Base-by-base conservation (phyloP, 2,797 vertebrate species). In the Tarsius wallacei region DNA sequence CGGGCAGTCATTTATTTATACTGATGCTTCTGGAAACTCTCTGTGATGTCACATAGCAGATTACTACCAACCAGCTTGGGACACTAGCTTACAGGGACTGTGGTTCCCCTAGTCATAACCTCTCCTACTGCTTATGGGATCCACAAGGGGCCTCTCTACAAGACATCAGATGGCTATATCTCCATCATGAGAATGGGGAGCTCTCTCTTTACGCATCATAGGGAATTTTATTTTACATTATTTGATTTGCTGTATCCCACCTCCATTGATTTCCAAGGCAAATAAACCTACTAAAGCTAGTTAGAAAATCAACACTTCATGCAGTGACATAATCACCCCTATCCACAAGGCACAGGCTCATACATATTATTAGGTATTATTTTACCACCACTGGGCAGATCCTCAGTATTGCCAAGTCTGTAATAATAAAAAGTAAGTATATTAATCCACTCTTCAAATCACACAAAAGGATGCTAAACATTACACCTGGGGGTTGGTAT, bases 161-260 rank as follows among this genome's bases (percentile, higher is more conserved):
- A 68, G 7, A 3, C 36, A 47, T 28, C 5, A 7, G 31, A 80
- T 95, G 51, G 59, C 74, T 83, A 21, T 64, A 87, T 55, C 3
- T 3, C 24, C 10, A 36, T 33, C 21, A n/a, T 71, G 59, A 85
- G 33, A 96, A 84, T 78, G 15, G 13, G 26, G 88, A 78, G 1
- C 19, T 86, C 88, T 84, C 83, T 93, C 83, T n/a, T 9, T 26
- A 70, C 17, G 31, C 21, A 16, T 55, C n/a, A 82, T 82, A 89
- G 33, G 31, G 36, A 47, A 61, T 61, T 91, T 91, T 89, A 91
- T 81, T 95, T 96, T 87, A 17, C 1, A 51, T 70, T 84, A 77
- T 89, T 87, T 93, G 53, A 87, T 57, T 81, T 96, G 5, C 2
- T 63, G 3, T 76, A 31, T 76, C 51, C 28, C 7, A 51, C 33